Percentiles rank a stretch among this genome's conserved stretches.
Conservation (phyloP, 35 echinoderm and acorn worm genomes). For the Heliocidaris tuberculata region DNA sequence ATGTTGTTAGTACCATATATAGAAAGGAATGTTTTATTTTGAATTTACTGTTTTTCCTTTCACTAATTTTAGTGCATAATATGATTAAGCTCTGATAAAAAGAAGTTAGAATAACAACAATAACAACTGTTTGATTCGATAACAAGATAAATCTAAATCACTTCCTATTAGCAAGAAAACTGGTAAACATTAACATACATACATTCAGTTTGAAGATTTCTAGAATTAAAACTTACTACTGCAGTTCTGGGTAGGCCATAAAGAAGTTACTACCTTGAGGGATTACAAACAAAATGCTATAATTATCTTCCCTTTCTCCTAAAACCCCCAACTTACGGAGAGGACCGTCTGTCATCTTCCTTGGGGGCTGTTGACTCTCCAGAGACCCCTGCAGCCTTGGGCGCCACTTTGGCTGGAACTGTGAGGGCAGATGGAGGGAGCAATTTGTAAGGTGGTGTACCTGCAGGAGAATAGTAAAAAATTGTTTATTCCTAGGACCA, state of each 20-base stretch:
- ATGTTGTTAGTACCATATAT: too few species aligned
- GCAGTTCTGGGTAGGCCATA: not conserved
- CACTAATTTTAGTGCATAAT: too few species aligned
- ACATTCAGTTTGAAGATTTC: too few species aligned
- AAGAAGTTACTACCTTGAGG: not conserved
- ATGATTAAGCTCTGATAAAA: too few species aligned
- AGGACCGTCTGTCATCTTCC: not conserved
- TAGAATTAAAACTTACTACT: not conserved
- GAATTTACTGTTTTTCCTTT: too few species aligned
- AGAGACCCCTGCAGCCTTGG: not conserved
- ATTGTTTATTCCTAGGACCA: too few species aligned
- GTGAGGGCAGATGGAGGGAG: conserved; percentile 7
- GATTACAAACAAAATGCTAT: not conserved
- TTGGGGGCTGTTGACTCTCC: not conserved
- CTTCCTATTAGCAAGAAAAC: too few species aligned
- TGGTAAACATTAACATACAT: too few species aligned
- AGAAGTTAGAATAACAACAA: too few species aligned
- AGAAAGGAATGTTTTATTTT: too few species aligned
- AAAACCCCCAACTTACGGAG: not conserved
- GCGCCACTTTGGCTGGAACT: not conserved
- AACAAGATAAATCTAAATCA: too few species aligned
- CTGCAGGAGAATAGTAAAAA: not conserved
- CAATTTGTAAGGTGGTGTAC: not conserved
- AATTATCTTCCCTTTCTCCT: not conserved
- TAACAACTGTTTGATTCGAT: too few species aligned